Conservation (phyloP, 2,797 vertebrate species). For the Rhinophrynus dorsalis region DNA sequence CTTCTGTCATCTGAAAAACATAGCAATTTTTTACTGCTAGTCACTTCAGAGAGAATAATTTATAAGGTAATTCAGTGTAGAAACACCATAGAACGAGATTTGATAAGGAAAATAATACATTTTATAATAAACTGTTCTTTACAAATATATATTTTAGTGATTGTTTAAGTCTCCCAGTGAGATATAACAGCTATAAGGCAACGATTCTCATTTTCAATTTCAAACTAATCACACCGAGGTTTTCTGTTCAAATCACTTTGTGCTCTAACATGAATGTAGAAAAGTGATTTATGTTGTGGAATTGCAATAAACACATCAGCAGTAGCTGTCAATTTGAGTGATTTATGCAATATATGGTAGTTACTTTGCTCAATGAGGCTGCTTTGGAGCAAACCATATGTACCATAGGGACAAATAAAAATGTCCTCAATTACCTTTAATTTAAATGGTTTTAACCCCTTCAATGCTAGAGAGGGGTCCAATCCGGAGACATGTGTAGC, state of each 20-base stretch:
- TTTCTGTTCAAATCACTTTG: neutral
- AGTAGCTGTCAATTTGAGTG: neutral
- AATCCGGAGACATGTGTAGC: too few species aligned
- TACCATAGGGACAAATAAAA: too few species aligned
- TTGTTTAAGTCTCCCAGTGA: too few species aligned
- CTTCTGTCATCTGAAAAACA: neutral
- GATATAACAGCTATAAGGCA: too few species aligned
- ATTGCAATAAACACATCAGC: conserved; percentile 28
- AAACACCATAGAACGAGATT: too few species aligned
- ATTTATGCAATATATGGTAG: conserved; percentile 27
- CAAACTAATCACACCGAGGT: neutral
- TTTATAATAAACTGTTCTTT: too few species aligned
- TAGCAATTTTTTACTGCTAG: neutral
- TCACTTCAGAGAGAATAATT: neutral
- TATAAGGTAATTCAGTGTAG: neutral
- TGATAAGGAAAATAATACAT: too few species aligned
- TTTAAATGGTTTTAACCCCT: too few species aligned
- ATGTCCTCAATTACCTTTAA: too few species aligned
- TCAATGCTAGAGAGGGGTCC: too few species aligned
- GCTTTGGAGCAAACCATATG: too few species aligned
- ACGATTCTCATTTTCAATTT: neutral
- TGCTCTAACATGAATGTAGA: neutral
- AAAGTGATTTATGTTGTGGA: conserved; percentile 26
- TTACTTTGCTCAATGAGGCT: neutral
- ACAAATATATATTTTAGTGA: too few species aligned